Conservation (phyloP, 2,888 invertebrate genomes). For the Cryptophagus acutangulus region DNA sequence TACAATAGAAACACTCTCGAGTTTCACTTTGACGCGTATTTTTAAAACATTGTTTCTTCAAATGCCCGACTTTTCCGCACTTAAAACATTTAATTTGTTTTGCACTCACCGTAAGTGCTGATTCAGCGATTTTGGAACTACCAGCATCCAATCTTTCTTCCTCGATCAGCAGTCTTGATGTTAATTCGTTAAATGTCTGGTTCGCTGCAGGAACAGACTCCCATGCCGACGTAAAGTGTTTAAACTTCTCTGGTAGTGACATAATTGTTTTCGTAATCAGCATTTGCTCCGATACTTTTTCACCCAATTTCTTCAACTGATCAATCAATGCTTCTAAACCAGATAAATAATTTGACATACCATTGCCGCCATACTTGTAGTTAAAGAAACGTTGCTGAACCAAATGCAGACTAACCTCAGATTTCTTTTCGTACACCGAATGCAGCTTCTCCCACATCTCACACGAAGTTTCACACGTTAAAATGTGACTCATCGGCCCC, state of each 20-base stretch:
- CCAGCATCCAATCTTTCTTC: slow-evolving; percentile 15
- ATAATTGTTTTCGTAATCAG: slow-evolving; percentile 35
- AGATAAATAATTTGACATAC: slow-evolving; percentile 31
- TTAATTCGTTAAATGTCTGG: slow-evolving; percentile 17
- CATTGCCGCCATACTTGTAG: slow-evolving; percentile 26
- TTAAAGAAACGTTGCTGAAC: slow-evolving; percentile 37
- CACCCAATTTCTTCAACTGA: slow-evolving; percentile 28
- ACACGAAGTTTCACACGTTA: not conserved
- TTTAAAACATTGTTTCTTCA: slow-evolving; percentile 8
- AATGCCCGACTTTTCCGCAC: slow-evolving; percentile 15
- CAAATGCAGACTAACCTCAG: slow-evolving; percentile 35
- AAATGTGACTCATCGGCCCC: not conserved
- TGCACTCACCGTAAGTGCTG: slow-evolving; percentile 9
- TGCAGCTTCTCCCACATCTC: slow-evolving; percentile 34
- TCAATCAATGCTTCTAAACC: slow-evolving; percentile 14
- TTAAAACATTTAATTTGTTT: slow-evolving; percentile 19
- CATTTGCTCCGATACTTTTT: slow-evolving; percentile 30
- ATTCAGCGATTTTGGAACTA: slow-evolving; percentile 8
- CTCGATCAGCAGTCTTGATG: slow-evolving; percentile 21
- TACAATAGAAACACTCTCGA: slow-evolving; percentile 5
- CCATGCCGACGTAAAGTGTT: slow-evolving; percentile 38
- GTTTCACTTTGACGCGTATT: not conserved
- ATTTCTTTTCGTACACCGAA: slow-evolving; percentile 36
- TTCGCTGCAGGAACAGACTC: slow-evolving; percentile 24
- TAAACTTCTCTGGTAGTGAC: slow-evolving; percentile 34